Evolutionary conservation across 2,113 vertebrate species (phyloP).

Genomic region (Syngnathus typhle): DNA sequence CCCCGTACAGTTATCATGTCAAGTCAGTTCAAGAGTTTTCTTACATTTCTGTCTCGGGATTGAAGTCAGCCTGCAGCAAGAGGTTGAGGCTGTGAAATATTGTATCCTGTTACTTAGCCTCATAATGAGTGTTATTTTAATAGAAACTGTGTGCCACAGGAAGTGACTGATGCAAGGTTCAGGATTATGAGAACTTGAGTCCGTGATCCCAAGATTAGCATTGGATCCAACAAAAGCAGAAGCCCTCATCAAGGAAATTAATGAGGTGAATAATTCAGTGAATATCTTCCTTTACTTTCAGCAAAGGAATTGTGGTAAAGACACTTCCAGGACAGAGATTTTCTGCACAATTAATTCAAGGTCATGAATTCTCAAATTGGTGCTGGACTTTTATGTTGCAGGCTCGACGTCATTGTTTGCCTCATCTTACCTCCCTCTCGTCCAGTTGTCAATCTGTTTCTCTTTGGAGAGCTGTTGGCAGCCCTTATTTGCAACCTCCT

Average conservation of each 20-base stretch:
- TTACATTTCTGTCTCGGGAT: too few relatives aligned
- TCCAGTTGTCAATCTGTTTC: not conserved
- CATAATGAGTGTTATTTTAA: not conserved
- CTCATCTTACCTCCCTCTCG: not conserved
- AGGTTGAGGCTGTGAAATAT: too few relatives aligned
- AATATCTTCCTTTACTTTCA: not conserved
- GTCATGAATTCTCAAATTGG: constrained; percentile 5
- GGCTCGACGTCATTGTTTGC: not conserved
- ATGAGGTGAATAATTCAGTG: constrained; percentile 1
- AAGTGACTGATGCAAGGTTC: not conserved
- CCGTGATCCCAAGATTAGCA: not conserved
- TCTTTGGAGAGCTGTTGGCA: not conserved
- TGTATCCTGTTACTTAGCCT: not conserved
- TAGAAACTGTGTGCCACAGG: not conserved
- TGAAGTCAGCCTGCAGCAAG: too few relatives aligned
- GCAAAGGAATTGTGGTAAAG: not conserved
- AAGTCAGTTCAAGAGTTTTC: too few relatives aligned
- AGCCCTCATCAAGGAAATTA: not conserved
- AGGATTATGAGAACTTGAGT: not conserved
- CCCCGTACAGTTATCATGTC: too few relatives aligned
- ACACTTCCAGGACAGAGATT: not conserved
- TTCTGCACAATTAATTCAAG: constrained; percentile 4
- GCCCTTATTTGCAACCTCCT: not conserved
- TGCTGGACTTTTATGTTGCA: not conserved
- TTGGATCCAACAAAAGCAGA: not conserved